Evolutionary conservation across 2,888 invertebrate species (phyloP).

Genomic region (Halictus ligatus): DNA sequence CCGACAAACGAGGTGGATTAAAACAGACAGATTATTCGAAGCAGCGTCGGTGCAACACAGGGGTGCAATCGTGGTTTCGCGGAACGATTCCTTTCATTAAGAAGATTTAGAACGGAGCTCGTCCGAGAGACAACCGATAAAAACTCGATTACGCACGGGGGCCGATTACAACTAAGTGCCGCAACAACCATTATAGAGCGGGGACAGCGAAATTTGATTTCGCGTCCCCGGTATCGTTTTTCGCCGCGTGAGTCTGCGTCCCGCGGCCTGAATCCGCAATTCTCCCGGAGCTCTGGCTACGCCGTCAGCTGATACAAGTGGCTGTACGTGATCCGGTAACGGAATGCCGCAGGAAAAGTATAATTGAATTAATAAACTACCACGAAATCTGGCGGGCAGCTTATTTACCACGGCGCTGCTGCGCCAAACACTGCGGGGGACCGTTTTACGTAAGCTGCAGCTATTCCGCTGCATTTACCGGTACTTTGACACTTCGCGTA

Average conservation of each 20-base stretch:
- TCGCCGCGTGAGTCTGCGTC: constrained; percentile 30
- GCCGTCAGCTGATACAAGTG: constrained; percentile 62
- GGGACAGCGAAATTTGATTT: constrained; percentile 50
- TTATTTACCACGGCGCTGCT: constrained; percentile 46
- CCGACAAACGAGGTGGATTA: not conserved
- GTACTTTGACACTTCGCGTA: not conserved
- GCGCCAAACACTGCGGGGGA: constrained; percentile 42
- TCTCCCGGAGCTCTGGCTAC: constrained; percentile 35
- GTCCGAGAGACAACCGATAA: not conserved
- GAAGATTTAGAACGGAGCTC: not conserved
- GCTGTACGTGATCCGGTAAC: constrained; percentile 56
- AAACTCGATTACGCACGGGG: constrained; percentile 16
- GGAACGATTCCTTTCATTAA: constrained; percentile 4
- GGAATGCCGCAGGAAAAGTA: constrained; percentile 39
- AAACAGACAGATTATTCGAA: not conserved
- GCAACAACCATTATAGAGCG: constrained; percentile 37
- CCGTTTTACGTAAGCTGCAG: not conserved
- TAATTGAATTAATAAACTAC: constrained; percentile 63
- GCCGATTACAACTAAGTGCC: constrained; percentile 25
- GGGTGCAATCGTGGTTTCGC: not conserved
- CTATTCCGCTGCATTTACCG: not conserved
- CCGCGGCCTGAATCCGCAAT: constrained; percentile 60
- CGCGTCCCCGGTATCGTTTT: constrained; percentile 39
- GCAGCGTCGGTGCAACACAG: not conserved
- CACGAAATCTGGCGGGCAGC: constrained; percentile 43